Conservation (phyloP, 2,888 invertebrate species). For the Ashinkailepas kermadecensis region DNA sequence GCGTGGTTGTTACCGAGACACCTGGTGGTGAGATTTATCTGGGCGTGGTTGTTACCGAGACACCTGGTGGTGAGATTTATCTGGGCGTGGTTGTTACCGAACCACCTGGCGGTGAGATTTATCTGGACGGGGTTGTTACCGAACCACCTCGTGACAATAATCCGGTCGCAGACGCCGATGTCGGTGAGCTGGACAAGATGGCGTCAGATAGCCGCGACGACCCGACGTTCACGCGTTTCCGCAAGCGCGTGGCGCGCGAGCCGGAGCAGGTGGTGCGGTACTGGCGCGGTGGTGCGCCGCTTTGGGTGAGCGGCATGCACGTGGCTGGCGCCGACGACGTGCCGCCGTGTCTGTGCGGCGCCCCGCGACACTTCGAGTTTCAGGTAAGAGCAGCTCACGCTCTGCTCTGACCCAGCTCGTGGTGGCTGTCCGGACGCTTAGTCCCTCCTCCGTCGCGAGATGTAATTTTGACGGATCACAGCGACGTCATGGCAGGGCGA, state of each 20-base stretch:
- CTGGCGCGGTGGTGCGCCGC: slow-evolving; percentile 63
- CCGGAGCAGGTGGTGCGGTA: slow-evolving; percentile 67
- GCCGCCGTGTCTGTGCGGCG: slow-evolving; percentile 62
- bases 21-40: too few relatives aligned
- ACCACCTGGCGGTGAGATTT: too few relatives aligned
- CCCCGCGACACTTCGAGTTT: slow-evolving; percentile 78
- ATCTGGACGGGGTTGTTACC: too few relatives aligned
- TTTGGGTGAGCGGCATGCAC: slow-evolving; percentile 68
- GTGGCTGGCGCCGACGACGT: slow-evolving; percentile 49
- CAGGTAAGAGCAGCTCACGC: slow-evolving; percentile 50
- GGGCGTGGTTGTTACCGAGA: neutral
- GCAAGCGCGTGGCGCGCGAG: slow-evolving; percentile 22
- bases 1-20: too few relatives aligned
- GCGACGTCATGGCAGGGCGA: too few relatives aligned
- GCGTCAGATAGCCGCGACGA: slow-evolving; percentile 25
- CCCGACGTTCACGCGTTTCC: slow-evolving; percentile 23
- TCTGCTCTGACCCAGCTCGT: too few relatives aligned
- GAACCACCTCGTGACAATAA: too few relatives aligned
- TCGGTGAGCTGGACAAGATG: slow-evolving; percentile 30
- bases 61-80: neutral
- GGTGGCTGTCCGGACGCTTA: too few relatives aligned
- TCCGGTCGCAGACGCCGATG: slow-evolving; percentile 26
- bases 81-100: neutral
- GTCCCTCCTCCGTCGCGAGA: too few relatives aligned
- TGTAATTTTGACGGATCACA: too few relatives aligned